Base-by-base conservation (phyloP, 2,113 vertebrate species). In the Gracilinanus agilis region DNA sequence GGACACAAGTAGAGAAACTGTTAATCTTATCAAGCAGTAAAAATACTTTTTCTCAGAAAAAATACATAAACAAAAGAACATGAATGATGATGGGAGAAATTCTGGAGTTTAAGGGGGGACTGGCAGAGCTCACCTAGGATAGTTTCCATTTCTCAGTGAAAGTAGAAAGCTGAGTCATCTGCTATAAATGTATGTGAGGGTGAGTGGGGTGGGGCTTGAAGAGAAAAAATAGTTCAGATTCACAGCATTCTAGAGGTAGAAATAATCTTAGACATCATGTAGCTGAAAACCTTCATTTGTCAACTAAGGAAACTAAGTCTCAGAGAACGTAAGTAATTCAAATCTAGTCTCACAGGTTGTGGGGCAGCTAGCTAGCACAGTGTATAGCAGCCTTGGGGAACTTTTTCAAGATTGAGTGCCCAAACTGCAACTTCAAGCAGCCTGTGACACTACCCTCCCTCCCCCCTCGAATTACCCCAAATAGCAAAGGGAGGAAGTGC, bases 111-210 rank as follows among this genome's bases (percentile, higher is more conserved):
- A 40, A 40, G 16, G 21, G n/a, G 67, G n/a, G n/a, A 75, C 61
- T 83, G 67, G 67, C 67, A 83, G 67, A 40, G 67, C n/a, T 83
- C 67, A 83, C 67, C 67, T 83, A 40, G 67, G 13, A 83, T 34
- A 83, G 67, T 40, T 83, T 83, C n/a, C 67, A 40, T 83, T 83
- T 83, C 21, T 75, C n/a, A 83, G 67, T 40, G 67, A 83, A n/a
- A 40, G 7, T 40, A 40, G 19, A 83, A 83, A 83, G 67, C 67
- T 83, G 67, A 83, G n/a, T 83, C 67, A 83, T 83, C n/a, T 83
- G 67, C 67, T 83, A 83, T 83, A 83, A 83, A 83, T 83, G n/a
- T 83, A 83, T 83, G n/a, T 83, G 67, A 83, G n/a, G 16, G 67
- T 83, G 67, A 83, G 67, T 34, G 16, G 67, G 67, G n/a, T 83